These are phyloP conservation scores for Mythimna impura DNA, from an alignment of 2,888 invertebrate genomes.

Conservation along the genomic window DNA sequence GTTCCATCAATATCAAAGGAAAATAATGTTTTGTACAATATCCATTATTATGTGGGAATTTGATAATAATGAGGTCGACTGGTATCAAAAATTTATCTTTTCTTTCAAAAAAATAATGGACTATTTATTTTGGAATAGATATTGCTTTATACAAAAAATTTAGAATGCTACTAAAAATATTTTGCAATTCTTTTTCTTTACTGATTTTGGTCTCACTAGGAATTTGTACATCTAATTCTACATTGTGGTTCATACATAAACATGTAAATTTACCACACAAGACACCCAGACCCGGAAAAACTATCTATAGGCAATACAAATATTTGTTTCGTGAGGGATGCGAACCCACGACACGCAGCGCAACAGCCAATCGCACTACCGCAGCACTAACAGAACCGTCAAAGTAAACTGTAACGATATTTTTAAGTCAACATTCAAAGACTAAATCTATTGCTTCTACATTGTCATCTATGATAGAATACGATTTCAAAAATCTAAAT, in stretches of 20 bases:
- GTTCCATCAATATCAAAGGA: slow-evolving; percentile 51
- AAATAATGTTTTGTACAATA: slow-evolving; percentile 47
- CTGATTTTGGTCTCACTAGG: no score
- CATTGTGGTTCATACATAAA: no score
- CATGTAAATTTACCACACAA: no score
- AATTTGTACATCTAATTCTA: no score
- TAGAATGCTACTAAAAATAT: background rate
- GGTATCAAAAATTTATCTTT: background rate
- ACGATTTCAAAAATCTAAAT: background rate
- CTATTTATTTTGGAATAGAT: background rate
- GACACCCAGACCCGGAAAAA: no score
- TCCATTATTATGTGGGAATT: background rate
- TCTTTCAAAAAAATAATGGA: background rate
- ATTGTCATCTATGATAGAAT: background rate
- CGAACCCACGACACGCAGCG: no score
- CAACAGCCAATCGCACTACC: no score
- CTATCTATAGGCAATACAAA: no score
- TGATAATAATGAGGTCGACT: background rate
- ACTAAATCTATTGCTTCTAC: background rate
- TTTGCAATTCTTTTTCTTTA: no score
- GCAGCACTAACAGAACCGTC: no score
- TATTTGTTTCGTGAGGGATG: no score
- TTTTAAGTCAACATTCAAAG: background rate
- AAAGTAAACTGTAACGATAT: background rate
- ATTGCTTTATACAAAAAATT: background rate